Percentiles rank a stretch among this genome's conserved stretches.
phyloP scores from a whole-genome alignment of 2,797 vertebrate species.

The Trachops cirrhosus region DNA sequence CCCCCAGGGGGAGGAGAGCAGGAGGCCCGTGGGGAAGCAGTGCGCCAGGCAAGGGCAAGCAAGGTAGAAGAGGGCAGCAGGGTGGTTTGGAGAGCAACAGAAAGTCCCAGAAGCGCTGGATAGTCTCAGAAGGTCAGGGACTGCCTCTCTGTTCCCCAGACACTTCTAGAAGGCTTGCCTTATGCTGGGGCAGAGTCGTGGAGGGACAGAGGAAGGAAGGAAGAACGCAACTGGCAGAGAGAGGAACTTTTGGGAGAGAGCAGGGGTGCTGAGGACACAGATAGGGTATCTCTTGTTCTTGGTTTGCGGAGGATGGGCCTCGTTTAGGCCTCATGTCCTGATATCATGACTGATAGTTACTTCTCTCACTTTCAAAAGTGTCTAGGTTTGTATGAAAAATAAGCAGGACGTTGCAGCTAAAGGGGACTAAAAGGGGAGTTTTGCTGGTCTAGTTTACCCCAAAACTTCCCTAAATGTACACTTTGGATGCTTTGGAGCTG shows the following conservation, averaged over 20 bases:
- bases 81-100: not conserved
- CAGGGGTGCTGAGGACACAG: not conserved
- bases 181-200: not conserved
- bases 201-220: not conserved
- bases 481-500: not conserved
- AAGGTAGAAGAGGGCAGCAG: not conserved
- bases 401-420: not conserved
- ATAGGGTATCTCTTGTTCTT: not conserved
- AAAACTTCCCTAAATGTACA: not conserved
- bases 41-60: not conserved
- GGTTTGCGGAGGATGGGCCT: not conserved
- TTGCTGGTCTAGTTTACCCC: not conserved
- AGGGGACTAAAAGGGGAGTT: not conserved
- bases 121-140: not conserved
- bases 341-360: not conserved
- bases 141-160: not conserved
- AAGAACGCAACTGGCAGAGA: not conserved
- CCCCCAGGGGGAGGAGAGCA: not conserved
- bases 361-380: not conserved
- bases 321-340: not conserved
- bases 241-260: not conserved
- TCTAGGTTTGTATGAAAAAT: not conserved
- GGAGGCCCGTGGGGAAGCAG: not conserved
- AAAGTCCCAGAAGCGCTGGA: not conserved
- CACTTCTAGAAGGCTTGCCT: not conserved